Percentiles rank a stretch among this genome's conserved stretches.
phyloP scores from a whole-genome alignment of 1,140 invertebrate species.

The Thaumatotibia leucotreta region DNA sequence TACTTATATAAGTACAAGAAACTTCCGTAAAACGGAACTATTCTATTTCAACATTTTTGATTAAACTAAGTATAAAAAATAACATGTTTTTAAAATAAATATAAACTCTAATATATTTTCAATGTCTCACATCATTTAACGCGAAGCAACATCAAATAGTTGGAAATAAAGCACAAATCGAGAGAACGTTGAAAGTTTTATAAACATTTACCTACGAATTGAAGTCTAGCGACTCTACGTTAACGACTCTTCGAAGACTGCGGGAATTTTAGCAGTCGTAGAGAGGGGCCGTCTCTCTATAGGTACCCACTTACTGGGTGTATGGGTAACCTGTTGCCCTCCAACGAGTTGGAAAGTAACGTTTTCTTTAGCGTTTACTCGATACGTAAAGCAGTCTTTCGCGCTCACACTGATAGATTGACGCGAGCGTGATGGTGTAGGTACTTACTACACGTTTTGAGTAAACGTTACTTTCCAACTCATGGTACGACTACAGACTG shows the following conservation, averaged over 20 bases:
- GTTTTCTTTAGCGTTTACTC: too few relatives aligned
- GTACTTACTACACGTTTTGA: too few relatives aligned
- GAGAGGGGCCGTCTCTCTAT: not conserved
- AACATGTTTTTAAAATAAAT: slow-evolving; percentile 61
- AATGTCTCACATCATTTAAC: slow-evolving; percentile 64
- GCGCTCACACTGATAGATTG: too few relatives aligned
- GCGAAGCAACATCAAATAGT: slow-evolving; percentile 64
- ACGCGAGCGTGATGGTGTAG: too few relatives aligned
- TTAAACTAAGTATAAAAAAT: slow-evolving; percentile 66
- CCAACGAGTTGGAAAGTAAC: too few relatives aligned
- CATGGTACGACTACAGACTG: too few relatives aligned
- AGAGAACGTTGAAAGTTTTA: slow-evolving; percentile 47
- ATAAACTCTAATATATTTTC: slow-evolving; percentile 51
- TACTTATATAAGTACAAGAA: slow-evolving; percentile 53
- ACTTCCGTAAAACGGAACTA: slow-evolving; percentile 51
- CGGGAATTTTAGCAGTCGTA: not conserved
- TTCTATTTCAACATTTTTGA: slow-evolving; percentile 66
- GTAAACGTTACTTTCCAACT: too few relatives aligned
- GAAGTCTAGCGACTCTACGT: slow-evolving; percentile 71
- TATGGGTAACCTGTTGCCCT: too few relatives aligned
- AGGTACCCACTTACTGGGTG: too few relatives aligned
- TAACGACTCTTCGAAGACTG: slow-evolving; percentile 11
- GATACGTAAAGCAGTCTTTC: too few relatives aligned
- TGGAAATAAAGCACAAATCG: slow-evolving; percentile 57
- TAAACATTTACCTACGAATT: slow-evolving; percentile 58